Base-by-base conservation (phyloP, 1,140 invertebrate species). In the Cepaea nemoralis region DNA sequence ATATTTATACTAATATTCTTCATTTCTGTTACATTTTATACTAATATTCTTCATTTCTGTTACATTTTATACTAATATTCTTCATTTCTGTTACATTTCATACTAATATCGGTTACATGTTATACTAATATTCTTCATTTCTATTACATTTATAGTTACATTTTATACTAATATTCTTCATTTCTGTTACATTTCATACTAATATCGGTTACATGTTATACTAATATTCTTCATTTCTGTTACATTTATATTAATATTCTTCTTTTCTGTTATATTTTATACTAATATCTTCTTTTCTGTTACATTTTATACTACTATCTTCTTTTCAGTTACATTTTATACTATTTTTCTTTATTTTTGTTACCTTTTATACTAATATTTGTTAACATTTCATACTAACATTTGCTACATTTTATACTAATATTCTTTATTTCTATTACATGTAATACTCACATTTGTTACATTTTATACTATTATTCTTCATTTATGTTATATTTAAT, bases 181-280 rank as follows among this genome's bases (percentile, higher is more conserved):
- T 75, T 37, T 33, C n/a, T 70, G n/a, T 59, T 77, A 37, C 45
- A 48, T 19, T 8, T 48, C 45, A 48, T 48, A 12, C 8, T 48
- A 48, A 12, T 48, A 48, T 48, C 8, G 8, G 8, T 12, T 48
- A 48, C 6, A 22, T 73, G 59, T 73, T 71, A 79, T 63, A 31
- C 27, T 40, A 39, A 31, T 16, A n/a, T n/a, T 70, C 35, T 33
- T 37, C 31, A 33, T 35, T 67, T n/a, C 8, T 14, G 67, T 35
- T 70, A 40, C 67, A 37, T 70, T 67, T 27, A n/a, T n/a, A 67
- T 12, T 67, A 31, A 67, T 67, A 35, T 67, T 67, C 19, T 48
- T 8, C 19, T 12, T 48, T 48, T 12, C 8, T 19, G 19, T 48
- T 12, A 22, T 22, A 3, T 55, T 55, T 22, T 55, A 55, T 55